Evolutionary conservation across 2,888 invertebrate species (phyloP).

Genomic region (Dasypolia templi): DNA sequence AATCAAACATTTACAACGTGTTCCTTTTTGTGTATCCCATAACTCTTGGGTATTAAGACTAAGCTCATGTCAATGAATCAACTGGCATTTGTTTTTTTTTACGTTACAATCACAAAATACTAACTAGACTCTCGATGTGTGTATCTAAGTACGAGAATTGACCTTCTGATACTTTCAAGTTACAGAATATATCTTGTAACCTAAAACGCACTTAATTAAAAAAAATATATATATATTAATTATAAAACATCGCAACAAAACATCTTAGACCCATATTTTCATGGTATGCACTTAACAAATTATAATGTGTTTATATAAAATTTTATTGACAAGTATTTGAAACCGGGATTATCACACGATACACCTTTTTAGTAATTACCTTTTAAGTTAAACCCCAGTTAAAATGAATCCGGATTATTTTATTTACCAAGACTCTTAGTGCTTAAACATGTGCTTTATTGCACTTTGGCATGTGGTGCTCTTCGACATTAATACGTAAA

Average conservation of each 20-base stretch:
- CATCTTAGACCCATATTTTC: neutral
- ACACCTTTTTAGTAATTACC: slow-evolving; percentile 13
- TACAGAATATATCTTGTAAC: neutral
- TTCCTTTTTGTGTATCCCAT: too few species aligned
- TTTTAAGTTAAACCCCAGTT: slow-evolving; percentile 7
- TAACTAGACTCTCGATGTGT: too few species aligned
- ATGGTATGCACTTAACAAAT: neutral
- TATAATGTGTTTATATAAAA: neutral
- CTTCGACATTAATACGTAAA: slow-evolving; percentile 2
- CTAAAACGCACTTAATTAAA: neutral
- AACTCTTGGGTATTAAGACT: too few species aligned
- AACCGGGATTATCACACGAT: neutral
- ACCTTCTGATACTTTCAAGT: neutral
- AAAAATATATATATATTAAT: too few species aligned
- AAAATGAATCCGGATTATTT: slow-evolving; percentile 27
- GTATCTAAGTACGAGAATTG: too few species aligned
- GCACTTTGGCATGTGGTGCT: neutral
- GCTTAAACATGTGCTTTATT: neutral
- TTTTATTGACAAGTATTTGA: slow-evolving; percentile 7
- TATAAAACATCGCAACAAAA: too few species aligned
- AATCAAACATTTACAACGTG: too few species aligned
- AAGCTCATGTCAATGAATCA: too few species aligned
- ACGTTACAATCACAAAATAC: too few species aligned
- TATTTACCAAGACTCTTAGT: neutral
- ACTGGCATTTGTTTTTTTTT: too few species aligned